These are phyloP conservation scores for Hypomecis atomaria DNA, from an alignment of 2,888 invertebrate species.

Conservation along the genomic window DNA sequence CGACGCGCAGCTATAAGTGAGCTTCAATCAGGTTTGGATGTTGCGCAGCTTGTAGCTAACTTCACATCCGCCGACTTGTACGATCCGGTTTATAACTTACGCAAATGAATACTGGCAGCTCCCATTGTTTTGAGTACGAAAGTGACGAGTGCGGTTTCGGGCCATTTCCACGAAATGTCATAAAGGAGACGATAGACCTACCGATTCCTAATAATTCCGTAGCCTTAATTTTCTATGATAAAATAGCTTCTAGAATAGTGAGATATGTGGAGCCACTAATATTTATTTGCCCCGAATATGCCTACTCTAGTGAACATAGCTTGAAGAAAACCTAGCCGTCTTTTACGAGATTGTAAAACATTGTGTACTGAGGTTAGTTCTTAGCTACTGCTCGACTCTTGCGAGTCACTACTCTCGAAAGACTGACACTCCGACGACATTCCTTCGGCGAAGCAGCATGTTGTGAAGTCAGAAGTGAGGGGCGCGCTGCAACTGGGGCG, in stretches of 20 bases:
- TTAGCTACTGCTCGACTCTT: constrained; percentile 28
- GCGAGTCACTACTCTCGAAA: constrained; percentile 48
- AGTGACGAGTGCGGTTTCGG: background rate
- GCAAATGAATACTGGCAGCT: too few relatives aligned
- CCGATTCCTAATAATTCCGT: constrained; percentile 12
- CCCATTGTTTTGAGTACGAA: background rate
- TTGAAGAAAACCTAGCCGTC: constrained; percentile 20
- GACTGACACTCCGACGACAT: constrained; percentile 64
- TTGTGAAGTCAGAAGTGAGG: constrained; percentile 29
- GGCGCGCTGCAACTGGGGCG: constrained; percentile 34
- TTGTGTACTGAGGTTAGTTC: constrained; percentile 26
- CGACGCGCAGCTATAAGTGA: too few relatives aligned
- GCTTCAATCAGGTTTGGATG: too few relatives aligned
- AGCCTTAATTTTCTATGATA: constrained; percentile 21
- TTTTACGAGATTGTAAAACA: constrained; percentile 27
- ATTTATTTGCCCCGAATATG: constrained; percentile 10
- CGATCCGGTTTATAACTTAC: too few relatives aligned
- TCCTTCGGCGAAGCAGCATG: constrained; percentile 51
- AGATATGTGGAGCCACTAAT: background rate
- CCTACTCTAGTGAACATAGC: constrained; percentile 15
- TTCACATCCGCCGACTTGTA: too few relatives aligned
- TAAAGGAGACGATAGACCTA: constrained; percentile 8
- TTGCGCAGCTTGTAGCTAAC: too few relatives aligned
- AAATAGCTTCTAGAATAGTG: constrained; percentile 15
- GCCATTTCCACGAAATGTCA: background rate